Base-by-base conservation (phyloP, 2,888 invertebrate genomes). In the Synanthedon myopaeformis region DNA sequence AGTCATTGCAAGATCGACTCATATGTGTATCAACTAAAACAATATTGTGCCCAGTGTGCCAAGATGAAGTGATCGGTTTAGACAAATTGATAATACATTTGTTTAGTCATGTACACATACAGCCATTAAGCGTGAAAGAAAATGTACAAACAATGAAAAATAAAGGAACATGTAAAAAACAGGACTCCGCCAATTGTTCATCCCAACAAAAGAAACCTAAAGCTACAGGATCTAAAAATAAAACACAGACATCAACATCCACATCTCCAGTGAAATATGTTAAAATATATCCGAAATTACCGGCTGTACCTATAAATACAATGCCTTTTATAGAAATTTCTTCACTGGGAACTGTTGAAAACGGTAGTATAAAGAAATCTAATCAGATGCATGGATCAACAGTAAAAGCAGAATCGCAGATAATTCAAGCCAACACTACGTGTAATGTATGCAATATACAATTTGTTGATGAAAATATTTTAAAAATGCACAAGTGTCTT, bases 1-100 rank as follows among this genome's bases (percentile, higher is more conserved):
- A 93, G 69, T 86, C 91, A 13, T 79, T 95, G 60, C 89, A 93
- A 69, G 89, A 92, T 55, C 91, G 92, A 62, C 86, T 95, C 53
- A 92, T 95, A 57, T 90, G 90, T 67, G 93, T 93, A 48, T 93
- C 94, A 13, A 94, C 93, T 51, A 91, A 93, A 58, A 92, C 91
- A 58, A 82, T 95, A 61, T 73, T 89, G 53, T 95, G 95, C 72
- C 95, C 95, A 12, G 91, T 95, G 57, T 95, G 95, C 71, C 90
- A 91, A 66, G 94, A 94, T 66, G 85, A 91, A 62, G 85, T 95
- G 17, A 80, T 90, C 58, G 95, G 95, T 1, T 88, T 95, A 59
- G 95, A 95, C 74, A 95, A 95, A 82, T 83, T 95, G 52, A 95
- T 95, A 0, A 94, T 95, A 67, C 95, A 95, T 77, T 84, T 95